These are phyloP conservation scores for Discoglossus pictus DNA, from an alignment of 2,797 vertebrate species.

Conservation along the genomic window DNA sequence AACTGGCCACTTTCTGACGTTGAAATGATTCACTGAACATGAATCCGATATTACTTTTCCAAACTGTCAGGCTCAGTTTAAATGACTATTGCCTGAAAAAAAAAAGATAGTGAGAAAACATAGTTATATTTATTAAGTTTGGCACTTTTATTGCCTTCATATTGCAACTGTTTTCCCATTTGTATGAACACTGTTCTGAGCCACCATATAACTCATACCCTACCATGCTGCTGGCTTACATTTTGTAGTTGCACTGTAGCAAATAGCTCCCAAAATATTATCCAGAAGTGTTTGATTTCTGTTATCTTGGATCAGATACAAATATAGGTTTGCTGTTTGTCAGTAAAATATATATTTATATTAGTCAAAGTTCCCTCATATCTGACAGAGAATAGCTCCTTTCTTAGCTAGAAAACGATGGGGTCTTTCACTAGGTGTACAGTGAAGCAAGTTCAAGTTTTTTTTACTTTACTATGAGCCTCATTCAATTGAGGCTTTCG, in stretches of 20 bases:
- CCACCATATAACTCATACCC: conserved; percentile 47
- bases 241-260: conserved; percentile 25
- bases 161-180: conserved; percentile 53
- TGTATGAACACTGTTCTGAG: conserved; percentile 48
- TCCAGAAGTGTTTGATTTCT: background rate
- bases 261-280: background rate
- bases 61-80: conserved; percentile 53
- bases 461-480: too few relatives aligned
- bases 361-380: too few relatives aligned
- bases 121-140: conserved; percentile 54
- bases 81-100: conserved; percentile 51
- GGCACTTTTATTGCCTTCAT: conserved; percentile 53
- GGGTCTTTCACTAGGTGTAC: too few relatives aligned
- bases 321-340: too few relatives aligned
- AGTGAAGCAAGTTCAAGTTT: too few relatives aligned
- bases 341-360: too few relatives aligned
- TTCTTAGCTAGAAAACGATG: too few relatives aligned
- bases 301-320: too few relatives aligned
- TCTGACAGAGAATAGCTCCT: too few relatives aligned
- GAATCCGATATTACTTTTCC: conserved; percentile 53
- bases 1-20: conserved; percentile 49
- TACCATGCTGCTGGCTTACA: conserved; percentile 26
- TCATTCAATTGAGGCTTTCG: too few relatives aligned
- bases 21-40: conserved; percentile 52
- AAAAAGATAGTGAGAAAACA: conserved; percentile 50